Base-by-base conservation (phyloP, 2,888 invertebrate genomes). In the Caenorhabditis wallacei region DNA sequence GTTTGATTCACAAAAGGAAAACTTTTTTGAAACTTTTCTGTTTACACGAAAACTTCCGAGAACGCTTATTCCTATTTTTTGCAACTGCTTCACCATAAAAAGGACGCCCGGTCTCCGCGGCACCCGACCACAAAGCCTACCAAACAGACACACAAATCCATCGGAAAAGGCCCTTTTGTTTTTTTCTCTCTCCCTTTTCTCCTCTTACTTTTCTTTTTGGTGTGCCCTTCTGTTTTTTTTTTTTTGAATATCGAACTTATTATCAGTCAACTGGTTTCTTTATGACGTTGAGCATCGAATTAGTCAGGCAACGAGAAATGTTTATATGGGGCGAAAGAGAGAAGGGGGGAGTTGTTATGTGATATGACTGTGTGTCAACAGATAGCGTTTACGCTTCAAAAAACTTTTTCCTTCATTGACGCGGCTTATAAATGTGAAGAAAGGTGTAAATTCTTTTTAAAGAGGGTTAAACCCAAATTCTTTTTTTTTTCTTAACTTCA, bases 371-470 rank as follows among this genome's bases (percentile, higher is more conserved):
- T 76, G 78, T 78, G 78, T 78, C 61, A 66, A 69, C 30, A 68
- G 61, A 76, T 69, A 43, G 78, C 54, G 61, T 69, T 69, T 78
- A 61, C 76, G 76, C 64, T 68, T 76, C 75, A 57, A 66, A 75
- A 64, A 66, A 61, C 37, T 11, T 75, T 75, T 75, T 64, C 56
- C n/a, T 61, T 16, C 37, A n/a, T 35, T 74, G 74, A 74, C 64
- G 56, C 24, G 35, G 59, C 30, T 46, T 48, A 57, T 69, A 30
- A 5, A 30, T 48, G 57, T 48, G 30, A 51, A 10, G 66, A n/a
- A 11, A 16, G 40, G 40, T 40, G 40, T 2, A 13, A 1, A n/a
- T 16, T 40, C 18, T 8, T 0, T 18, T 7, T 20, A 35, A 53
- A 35, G 48, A 51, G 66, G 35, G 48, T 66, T 46, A 48, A 24